Conservation (phyloP, 2,888 invertebrate genomes). For the Meiosimyza decipiens region DNA sequence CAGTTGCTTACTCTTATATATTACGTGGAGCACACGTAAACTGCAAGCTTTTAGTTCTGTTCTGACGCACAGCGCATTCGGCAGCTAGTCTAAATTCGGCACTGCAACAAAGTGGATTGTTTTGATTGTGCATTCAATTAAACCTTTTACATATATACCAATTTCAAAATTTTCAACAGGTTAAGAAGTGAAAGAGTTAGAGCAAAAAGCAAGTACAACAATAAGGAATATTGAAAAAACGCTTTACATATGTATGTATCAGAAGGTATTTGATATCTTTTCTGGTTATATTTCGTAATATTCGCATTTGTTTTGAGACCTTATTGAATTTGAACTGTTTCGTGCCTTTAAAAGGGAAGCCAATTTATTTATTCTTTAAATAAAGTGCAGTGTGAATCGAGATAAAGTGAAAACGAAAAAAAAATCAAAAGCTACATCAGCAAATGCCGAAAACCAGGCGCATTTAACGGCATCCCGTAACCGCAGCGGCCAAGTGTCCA, state of each 20-base stretch:
- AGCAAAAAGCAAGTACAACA: too few relatives aligned
- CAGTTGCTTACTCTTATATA: too few relatives aligned
- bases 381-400: slow-evolving; percentile 6
- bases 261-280: too few relatives aligned
- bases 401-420: neutral
- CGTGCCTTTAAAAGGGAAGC: neutral
- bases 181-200: too few relatives aligned
- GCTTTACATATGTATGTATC: too few relatives aligned
- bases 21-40: neutral
- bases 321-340: too few relatives aligned
- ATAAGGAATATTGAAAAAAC: too few relatives aligned
- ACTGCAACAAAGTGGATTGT: slow-evolving; percentile 5
- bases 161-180: too few relatives aligned
- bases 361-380: slow-evolving; percentile 11
- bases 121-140: neutral
- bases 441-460: slow-evolving; percentile 8
- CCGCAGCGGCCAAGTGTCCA: slow-evolving; percentile 18
- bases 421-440: neutral
- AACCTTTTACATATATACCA: too few relatives aligned
- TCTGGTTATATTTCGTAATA: too few relatives aligned
- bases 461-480: slow-evolving; percentile 5
- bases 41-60: neutral
- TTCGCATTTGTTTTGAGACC: too few relatives aligned
- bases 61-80: neutral
- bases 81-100: slow-evolving; percentile 4